Evolutionary conservation across 1,140 invertebrate genomes (phyloP).

Genomic region (Holotrichia oblita): DNA sequence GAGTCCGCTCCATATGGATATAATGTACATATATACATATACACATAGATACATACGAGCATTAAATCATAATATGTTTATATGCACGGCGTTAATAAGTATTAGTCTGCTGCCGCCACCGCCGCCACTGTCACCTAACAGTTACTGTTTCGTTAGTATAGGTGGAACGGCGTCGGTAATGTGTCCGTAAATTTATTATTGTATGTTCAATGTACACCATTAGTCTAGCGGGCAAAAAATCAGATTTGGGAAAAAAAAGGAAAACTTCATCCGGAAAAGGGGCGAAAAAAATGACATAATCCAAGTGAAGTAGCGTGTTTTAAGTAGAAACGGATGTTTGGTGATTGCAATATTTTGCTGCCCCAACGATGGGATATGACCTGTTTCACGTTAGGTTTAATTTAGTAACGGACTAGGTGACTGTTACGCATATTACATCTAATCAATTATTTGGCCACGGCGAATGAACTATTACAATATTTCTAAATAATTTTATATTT

Average conservation of each 20-base stretch:
- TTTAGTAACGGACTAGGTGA: too few species aligned
- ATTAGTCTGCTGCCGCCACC: slow-evolving; percentile 5
- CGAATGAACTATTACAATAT: too few species aligned
- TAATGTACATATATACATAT: slow-evolving; percentile 1
- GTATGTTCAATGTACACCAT: slow-evolving; percentile 29
- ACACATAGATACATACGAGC: slow-evolving; percentile 40
- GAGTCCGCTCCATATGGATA: background rate
- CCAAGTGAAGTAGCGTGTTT: slow-evolving; percentile 19
- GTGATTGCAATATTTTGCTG: background rate
- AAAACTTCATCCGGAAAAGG: background rate
- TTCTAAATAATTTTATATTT: too few species aligned
- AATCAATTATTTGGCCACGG: too few species aligned
- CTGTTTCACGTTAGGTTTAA: too few species aligned
- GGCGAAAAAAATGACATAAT: background rate
- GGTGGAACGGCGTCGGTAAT: slow-evolving; percentile 13
- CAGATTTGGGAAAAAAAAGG: slow-evolving; percentile 10
- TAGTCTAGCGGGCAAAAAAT: slow-evolving; percentile 10
- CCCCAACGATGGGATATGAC: too few species aligned
- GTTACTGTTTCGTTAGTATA: slow-evolving; percentile 2
- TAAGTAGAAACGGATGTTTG: background rate
- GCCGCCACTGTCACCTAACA: background rate
- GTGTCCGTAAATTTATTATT: slow-evolving; percentile 24
- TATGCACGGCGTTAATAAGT: slow-evolving; percentile 44
- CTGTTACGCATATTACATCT: too few species aligned
- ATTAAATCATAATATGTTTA: too few species aligned